Evolutionary conservation across 2,888 invertebrate genomes (phyloP).

Genomic region (Chirona hameri): DNA sequence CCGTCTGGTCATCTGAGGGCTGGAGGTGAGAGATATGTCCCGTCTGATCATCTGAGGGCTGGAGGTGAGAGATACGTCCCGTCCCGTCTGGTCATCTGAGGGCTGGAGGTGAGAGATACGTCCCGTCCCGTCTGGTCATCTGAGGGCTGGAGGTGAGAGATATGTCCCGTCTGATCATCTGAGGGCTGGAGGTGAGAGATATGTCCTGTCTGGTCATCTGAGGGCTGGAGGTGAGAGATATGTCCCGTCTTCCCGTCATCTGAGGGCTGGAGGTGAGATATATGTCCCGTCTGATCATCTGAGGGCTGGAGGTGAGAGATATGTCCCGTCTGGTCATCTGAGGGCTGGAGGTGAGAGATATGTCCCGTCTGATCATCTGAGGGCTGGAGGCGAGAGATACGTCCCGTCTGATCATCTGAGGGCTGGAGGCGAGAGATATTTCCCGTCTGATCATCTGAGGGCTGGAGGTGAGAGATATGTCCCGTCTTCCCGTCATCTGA

Average conservation of each 20-base stretch:
- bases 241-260: not conserved
- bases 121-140: not conserved
- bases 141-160: slow-evolving; percentile 67
- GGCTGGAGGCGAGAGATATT: too few relatives aligned
- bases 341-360: too few relatives aligned
- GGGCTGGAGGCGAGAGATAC: slow-evolving; percentile 67
- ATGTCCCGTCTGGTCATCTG: too few relatives aligned
- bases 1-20: too few relatives aligned
- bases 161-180: too few relatives aligned
- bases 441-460: not conserved
- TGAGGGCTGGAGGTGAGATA: slow-evolving; percentile 67
- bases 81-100: not conserved
- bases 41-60: slow-evolving; percentile 52
- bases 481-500: not conserved
- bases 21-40: too few relatives aligned
- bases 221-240: slow-evolving; percentile 67
- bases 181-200: too few relatives aligned
- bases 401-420: too few relatives aligned
- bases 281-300: not conserved
- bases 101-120: slow-evolving; percentile 67
- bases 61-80: slow-evolving; percentile 60
- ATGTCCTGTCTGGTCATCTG: not conserved
- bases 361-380: not conserved
- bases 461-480: slow-evolving; percentile 67
- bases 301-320: slow-evolving; percentile 67